Percentiles rank a stretch among this genome's conserved stretches.
Conservation (phyloP, 2,797 vertebrate species). For the Scyliorhinus canicula region DNA sequence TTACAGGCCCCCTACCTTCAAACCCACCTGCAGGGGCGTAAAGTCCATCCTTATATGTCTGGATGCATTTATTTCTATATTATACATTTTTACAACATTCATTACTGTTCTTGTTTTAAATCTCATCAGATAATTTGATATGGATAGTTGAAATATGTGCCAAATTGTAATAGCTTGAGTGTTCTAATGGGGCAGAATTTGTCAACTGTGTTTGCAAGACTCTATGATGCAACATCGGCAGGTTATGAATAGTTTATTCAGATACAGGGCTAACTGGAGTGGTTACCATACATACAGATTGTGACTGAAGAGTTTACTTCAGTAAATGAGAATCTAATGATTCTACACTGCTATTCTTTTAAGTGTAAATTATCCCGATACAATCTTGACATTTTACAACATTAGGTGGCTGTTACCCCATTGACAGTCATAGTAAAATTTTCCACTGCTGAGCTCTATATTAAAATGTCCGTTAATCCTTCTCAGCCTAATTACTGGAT, state of each 20-base stretch:
- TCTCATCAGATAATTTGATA: background rate
- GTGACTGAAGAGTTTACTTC: background rate
- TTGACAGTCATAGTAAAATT: slow-evolving; percentile 1
- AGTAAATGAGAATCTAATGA: background rate
- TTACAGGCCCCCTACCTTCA: no score
- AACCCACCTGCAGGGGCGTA: no score
- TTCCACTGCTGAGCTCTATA: background rate
- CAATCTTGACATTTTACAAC: background rate
- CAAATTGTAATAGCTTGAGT: background rate
- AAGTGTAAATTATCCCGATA: background rate
- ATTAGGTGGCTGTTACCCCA: background rate
- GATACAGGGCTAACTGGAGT: background rate
- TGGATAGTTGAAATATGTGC: background rate
- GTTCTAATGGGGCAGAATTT: background rate
- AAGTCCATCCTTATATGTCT: background rate
- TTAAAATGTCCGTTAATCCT: slow-evolving; percentile 30
- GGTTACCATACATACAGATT: background rate
- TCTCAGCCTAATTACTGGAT: slow-evolving; percentile 36
- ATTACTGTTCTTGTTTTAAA: background rate
- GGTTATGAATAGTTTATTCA: background rate
- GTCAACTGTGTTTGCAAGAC: background rate
- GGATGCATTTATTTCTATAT: background rate
- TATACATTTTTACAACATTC: background rate
- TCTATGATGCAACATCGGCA: background rate
- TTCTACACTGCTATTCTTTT: background rate